Evolutionary conservation across 2,888 invertebrate genomes (phyloP), one percentile per base, ranked within the genome.

Genomic region (Morpho deidamia): DNA sequence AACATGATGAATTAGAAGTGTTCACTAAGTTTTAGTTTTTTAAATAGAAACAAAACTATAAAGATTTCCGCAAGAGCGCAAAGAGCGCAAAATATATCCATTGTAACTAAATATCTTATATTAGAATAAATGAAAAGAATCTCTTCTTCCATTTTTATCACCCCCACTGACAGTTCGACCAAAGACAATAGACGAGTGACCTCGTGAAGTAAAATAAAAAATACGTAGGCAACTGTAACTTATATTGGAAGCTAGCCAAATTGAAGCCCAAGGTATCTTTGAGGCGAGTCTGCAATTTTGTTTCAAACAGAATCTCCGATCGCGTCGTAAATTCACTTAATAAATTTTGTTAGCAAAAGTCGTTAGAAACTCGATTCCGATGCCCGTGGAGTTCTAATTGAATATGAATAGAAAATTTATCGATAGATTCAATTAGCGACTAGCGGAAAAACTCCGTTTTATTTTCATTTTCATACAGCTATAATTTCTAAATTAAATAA

Each of bases 221-320:
- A 23, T 38, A 45, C 14, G 14, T 11, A 38, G 14, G 11, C 38
- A 45, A 37, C 14, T 37, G 10, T 45, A 42, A 56, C 23, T 45
- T 35, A 23, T 56, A 49, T 50, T 56, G 56, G 53, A 45, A 11
- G 42, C 38, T 32, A 7, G 53, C 49, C 56, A 56, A 46, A 46
- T 46, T 46, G 23, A 35, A 38, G 32, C 11, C 11, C 10, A 38
- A 53, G 57, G 50, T 54, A 47, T 51, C 47, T 51, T 38, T 46
- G 37, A 14, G 33, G 44, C 11, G 38, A 47, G 8, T 47, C 44
- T 32, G 47, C 54, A 54, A 51, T 57, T 53, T 51, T 47, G 54
- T 57, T 47, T 38, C 11, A 32, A 23, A 23, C 44, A n/a, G 37
- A 43, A 53, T 50, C 49, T 48, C 46, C 50, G 44, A 47, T 53